These are phyloP conservation scores for Pseudorasbora parva DNA, from an alignment of 2,113 vertebrate species.

Conservation along the genomic window DNA sequence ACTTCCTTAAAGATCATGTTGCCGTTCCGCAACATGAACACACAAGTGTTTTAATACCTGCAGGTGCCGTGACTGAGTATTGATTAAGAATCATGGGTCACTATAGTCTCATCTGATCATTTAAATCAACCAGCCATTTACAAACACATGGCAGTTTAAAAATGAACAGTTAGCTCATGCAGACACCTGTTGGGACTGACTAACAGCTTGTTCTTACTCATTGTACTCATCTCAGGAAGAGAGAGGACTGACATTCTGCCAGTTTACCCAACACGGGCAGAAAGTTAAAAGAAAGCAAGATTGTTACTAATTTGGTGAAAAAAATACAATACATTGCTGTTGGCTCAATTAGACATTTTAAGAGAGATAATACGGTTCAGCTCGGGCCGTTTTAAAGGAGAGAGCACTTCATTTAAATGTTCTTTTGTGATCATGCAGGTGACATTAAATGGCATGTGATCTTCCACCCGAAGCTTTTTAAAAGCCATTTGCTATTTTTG, in stretches of 20 bases:
- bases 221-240: conserved; percentile 37
- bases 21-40: not conserved
- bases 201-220: conserved; percentile 43
- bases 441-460: conserved; percentile 39
- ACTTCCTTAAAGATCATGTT: not conserved
- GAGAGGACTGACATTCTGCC: conserved; percentile 1
- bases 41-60: not conserved
- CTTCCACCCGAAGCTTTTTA: conserved; percentile 28
- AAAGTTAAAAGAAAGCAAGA: not conserved
- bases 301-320: not conserved
- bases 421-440: conserved; percentile 32
- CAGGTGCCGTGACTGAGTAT: not conserved
- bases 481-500: conserved; percentile 32
- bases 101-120: conserved; percentile 32
- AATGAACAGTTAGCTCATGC: conserved; percentile 20
- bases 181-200: conserved; percentile 42
- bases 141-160: conserved; percentile 24
- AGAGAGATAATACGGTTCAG: conserved; percentile 7
- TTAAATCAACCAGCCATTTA: conserved; percentile 32
- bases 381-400: not conserved
- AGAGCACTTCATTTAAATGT: conserved; percentile 40
- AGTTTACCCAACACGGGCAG: not conserved
- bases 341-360: not conserved
- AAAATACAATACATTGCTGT: not conserved
- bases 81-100: not conserved